Evolutionary conservation across 2,888 invertebrate species (phyloP), one percentile per base, ranked within the genome.

Genomic region (Furcula furcula): DNA sequence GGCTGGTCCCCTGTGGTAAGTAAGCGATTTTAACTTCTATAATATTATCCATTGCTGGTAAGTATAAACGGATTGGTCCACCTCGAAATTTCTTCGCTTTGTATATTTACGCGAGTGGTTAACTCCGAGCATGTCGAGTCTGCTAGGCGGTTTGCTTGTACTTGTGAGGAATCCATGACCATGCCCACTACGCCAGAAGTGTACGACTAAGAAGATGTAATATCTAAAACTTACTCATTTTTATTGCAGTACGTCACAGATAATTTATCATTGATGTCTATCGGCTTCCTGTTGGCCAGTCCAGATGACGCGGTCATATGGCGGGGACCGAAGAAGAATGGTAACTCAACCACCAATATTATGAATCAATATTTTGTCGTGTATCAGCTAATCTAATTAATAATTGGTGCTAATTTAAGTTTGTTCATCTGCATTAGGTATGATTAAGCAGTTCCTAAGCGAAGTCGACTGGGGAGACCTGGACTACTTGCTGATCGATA

Each of bases 301-400:
- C 93, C 95, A 0, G 97, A 97, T 70, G 97, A 98, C 74, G 98
- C 99, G 0, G 95, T 99, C n/a, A 98, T 99, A 62, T 99, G 99
- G 99, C 91, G 99, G 57, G 99, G 99, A 15, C 99, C 99, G 0
- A 97, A 98, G 79, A 99, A 99, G 82, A 99, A 98, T 87, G 96
- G 95, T 92, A 76, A 46, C 34, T 7, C 19, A 4, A 9, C 4
- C 18, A n/a, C 11, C 23, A 5, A 1, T 4, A 10, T 21, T 2
- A n/a, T n/a, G n/a, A 10, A 21, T 16, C 16, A n/a, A n/a, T n/a
- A n/a, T n/a, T n/a, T n/a, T n/a, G n/a, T n/a, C n/a, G n/a, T n/a
- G n/a, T n/a, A n/a, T n/a, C n/a, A n/a, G n/a, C n/a, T n/a, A n/a
- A n/a, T n/a, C n/a, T n/a, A n/a, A 9, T 2, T 5, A 10, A 21